phyloP scores from a whole-genome alignment of 2,113 vertebrate species.

The Manacus vitellinus region DNA sequence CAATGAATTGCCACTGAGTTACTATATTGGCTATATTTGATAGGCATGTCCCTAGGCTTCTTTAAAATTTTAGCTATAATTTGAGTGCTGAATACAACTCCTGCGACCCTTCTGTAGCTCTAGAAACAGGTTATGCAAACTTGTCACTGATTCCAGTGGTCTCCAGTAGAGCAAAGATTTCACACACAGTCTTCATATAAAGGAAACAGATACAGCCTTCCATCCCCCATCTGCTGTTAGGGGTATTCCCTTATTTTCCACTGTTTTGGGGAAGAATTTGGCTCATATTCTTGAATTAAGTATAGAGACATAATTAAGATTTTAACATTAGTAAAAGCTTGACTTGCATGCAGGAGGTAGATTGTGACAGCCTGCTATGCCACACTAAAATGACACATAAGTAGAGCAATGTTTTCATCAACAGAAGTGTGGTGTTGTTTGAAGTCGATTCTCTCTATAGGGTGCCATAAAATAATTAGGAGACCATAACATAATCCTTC shows the following conservation, averaged over 20 bases:
- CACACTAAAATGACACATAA: background rate
- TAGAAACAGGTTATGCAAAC: background rate
- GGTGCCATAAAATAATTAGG: constrained; percentile 43
- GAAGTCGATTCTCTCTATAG: background rate
- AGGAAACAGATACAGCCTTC: background rate
- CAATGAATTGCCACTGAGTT: background rate
- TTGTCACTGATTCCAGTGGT: background rate
- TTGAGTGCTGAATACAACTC: background rate
- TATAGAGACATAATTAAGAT: background rate
- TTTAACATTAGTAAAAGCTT: background rate
- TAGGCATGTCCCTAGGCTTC: background rate
- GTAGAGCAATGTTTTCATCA: constrained; percentile 8
- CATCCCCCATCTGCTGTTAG: background rate
- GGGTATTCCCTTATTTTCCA: background rate
- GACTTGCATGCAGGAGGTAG: background rate
- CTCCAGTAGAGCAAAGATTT: background rate
- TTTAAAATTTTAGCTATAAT: background rate
- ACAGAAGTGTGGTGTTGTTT: background rate
- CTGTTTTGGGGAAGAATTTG: background rate
- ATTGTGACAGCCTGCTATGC: background rate
- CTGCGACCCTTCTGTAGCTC: background rate
- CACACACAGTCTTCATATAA: background rate
- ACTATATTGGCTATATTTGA: background rate
- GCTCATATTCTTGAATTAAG: background rate
- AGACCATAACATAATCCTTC: constrained; percentile 6